Conservation (phyloP, 2,113 vertebrate species). For the Monopterus albus region DNA sequence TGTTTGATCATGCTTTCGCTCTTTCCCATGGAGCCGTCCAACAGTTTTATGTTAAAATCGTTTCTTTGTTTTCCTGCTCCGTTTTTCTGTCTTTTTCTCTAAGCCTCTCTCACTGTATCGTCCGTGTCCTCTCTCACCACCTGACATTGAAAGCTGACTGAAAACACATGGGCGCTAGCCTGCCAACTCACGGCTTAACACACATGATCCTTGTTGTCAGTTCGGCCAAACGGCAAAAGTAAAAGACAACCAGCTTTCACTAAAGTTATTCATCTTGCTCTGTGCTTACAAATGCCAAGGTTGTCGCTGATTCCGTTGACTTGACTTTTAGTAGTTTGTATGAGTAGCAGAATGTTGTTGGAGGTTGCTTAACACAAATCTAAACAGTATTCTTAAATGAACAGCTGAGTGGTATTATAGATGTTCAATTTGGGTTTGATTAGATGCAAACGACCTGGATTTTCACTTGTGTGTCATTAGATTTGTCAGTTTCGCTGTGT, state of each 20-base stretch:
- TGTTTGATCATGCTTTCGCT: conserved; percentile 45
- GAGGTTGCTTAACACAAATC: not conserved
- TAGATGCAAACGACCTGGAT: not conserved
- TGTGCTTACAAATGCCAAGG: conserved; percentile 11
- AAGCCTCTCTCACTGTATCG: conserved; percentile 19
- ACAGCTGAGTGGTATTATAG: not conserved
- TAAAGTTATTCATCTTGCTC: conserved; percentile 1
- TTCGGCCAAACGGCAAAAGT: conserved; percentile 31
- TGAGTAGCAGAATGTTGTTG: not conserved
- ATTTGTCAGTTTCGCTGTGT: not conserved
- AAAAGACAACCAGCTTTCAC: conserved; percentile 39
- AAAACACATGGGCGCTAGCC: conserved; percentile 58
- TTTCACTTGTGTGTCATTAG: not conserved
- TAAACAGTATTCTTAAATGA: not conserved
- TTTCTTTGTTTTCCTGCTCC: conserved; percentile 46
- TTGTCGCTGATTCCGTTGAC: conserved; percentile 16
- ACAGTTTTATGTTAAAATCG: conserved; percentile 29
- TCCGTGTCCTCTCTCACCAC: conserved; percentile 25
- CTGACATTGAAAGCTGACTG: conserved; percentile 52
- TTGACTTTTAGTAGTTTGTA: conserved; percentile 25
- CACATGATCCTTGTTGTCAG: conserved; percentile 26
- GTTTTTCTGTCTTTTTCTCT: conserved; percentile 15
- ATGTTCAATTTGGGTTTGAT: not conserved
- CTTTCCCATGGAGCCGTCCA: conserved; percentile 27
- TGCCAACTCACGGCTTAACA: conserved; percentile 37